Conservation (phyloP, 2,113 vertebrate genomes). For the Brachyhypopomus gauderio region DNA sequence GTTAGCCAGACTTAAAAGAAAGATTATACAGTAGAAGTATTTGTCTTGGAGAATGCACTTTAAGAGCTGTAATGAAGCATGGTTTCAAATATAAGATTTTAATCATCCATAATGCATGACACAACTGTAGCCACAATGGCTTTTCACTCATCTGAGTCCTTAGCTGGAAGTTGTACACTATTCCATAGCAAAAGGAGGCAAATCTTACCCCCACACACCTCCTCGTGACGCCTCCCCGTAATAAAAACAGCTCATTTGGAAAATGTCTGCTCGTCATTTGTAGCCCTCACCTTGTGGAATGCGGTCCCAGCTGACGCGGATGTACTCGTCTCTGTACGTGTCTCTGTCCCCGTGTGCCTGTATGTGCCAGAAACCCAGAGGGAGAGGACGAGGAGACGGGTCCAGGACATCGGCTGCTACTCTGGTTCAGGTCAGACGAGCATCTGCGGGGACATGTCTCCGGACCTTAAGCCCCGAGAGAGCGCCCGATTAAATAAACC, state of each 20-base stretch:
- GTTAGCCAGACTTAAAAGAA: conserved; percentile 53
- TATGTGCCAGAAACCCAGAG: too few species aligned
- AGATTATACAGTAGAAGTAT: background rate
- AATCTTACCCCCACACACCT: background rate
- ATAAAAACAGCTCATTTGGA: conserved; percentile 33
- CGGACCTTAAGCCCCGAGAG: too few species aligned
- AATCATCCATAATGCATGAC: conserved; percentile 64
- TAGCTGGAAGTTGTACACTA: conserved; percentile 43
- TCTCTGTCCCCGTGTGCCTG: too few species aligned
- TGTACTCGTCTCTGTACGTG: conserved; percentile 15
- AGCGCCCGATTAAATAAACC: too few species aligned
- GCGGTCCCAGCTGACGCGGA: conserved; percentile 60
- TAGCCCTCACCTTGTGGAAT: conserved; percentile 41
- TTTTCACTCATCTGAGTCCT: conserved; percentile 56
- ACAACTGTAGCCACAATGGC: conserved; percentile 60
- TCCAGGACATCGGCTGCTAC: too few species aligned
- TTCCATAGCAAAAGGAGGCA: conserved; percentile 9
- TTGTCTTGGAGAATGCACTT: conserved; percentile 13
- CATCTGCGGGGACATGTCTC: too few species aligned
- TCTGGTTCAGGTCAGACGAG: too few species aligned
- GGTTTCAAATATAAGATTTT: conserved; percentile 27
- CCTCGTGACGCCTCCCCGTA: conserved; percentile 1
- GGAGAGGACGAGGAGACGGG: too few species aligned
- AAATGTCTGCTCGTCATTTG: conserved; percentile 16
- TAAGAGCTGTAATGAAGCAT: conserved; percentile 32